Evolutionary conservation across 2,888 invertebrate species (phyloP).

Genomic region (Stegophylla sp.): DNA sequence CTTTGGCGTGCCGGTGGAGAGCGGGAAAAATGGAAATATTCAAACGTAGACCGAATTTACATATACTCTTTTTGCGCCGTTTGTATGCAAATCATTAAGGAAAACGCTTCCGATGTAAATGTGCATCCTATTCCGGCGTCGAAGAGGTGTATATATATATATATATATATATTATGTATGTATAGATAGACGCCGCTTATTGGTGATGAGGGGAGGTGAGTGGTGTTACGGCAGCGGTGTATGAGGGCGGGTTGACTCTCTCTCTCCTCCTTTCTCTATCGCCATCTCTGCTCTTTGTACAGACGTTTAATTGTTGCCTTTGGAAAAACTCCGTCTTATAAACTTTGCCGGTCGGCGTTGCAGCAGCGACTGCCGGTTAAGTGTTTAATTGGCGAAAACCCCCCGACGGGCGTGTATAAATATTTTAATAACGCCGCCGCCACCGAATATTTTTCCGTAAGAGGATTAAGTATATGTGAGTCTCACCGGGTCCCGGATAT

Average conservation of each 20-base stretch:
- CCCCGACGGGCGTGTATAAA: constrained; percentile 57
- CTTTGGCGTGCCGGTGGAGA: neutral
- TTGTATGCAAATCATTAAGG: constrained; percentile 59
- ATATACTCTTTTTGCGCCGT: constrained; percentile 56
- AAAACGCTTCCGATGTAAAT: constrained; percentile 59
- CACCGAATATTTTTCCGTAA: constrained; percentile 56
- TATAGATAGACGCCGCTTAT: neutral
- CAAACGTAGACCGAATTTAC: constrained; percentile 55
- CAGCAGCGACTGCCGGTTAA: constrained; percentile 53
- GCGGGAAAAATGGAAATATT: constrained; percentile 50
- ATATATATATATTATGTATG: constrained; percentile 9
- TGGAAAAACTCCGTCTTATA: constrained; percentile 58
- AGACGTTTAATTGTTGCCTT: constrained; percentile 57
- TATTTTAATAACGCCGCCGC: constrained; percentile 54
- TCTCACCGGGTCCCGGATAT: constrained; percentile 29
- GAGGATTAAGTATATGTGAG: constrained; percentile 58
- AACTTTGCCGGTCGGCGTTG: constrained; percentile 50
- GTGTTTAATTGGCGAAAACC: constrained; percentile 59
- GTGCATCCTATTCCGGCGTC: constrained; percentile 37
- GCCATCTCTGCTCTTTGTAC: neutral
- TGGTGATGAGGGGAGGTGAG: neutral
- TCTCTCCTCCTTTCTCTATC: neutral
- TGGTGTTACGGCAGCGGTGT: neutral
- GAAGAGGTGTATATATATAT: constrained; percentile 12
- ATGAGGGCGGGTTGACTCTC: neutral